A percentile compares a stretch with the other conserved stretches of the same genome.
Conservation (phyloP, 2,113 vertebrate genomes). For the Nymphicus hollandicus region DNA sequence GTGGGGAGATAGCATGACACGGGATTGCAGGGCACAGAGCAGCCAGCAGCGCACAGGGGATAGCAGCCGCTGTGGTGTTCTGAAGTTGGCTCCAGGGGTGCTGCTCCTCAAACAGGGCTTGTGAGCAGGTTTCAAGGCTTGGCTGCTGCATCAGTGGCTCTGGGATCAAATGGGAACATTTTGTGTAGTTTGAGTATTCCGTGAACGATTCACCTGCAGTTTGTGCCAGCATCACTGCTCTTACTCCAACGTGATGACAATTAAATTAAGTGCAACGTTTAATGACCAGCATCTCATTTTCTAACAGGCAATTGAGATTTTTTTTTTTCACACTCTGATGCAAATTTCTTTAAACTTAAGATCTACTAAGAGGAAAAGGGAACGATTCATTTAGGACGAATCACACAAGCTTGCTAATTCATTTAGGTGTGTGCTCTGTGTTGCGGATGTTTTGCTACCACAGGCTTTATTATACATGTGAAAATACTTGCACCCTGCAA, state of each 20-base stretch:
- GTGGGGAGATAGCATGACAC: accelerated
- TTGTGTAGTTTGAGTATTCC: neutral
- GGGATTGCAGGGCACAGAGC: neutral
- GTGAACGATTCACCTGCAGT: neutral
- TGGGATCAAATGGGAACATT: neutral
- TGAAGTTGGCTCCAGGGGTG: neutral
- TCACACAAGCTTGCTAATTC: neutral
- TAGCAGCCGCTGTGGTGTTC: neutral
- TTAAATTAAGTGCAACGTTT: neutral
- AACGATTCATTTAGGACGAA: neutral
- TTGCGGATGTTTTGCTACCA: neutral
- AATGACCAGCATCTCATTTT: neutral
- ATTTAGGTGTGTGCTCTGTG: neutral
- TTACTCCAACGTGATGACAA: neutral
- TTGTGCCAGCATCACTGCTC: neutral
- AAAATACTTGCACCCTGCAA: neutral
- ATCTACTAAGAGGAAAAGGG: neutral
- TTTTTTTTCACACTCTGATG: neutral
- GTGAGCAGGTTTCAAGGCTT: accelerated
- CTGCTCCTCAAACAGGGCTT: neutral
- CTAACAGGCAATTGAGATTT: neutral
- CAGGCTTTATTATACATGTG: neutral
- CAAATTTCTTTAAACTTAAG: neutral
- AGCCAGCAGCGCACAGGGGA: accelerated
- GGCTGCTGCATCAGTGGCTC: neutral